phyloP scores from a whole-genome alignment of 2,888 invertebrate genomes.

The Tuta absoluta region DNA sequence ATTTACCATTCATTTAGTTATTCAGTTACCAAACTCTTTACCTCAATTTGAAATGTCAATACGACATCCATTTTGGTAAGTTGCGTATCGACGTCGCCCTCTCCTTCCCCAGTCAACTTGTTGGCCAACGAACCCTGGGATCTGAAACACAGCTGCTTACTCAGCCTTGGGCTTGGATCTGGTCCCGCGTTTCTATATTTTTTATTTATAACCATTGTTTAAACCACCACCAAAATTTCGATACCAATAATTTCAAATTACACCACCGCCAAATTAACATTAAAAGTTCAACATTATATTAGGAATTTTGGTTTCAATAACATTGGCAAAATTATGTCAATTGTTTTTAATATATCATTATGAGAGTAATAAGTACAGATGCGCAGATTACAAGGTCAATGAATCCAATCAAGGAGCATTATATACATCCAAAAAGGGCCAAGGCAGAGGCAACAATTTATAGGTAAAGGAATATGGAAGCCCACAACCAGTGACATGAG shows the following conservation, averaged over 20 bases:
- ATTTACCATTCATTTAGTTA: neutral
- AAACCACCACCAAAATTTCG: constrained; percentile 54
- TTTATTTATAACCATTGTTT: constrained; percentile 31
- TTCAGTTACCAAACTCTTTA: constrained; percentile 62
- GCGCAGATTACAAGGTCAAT: neutral
- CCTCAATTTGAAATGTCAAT: constrained; percentile 97
- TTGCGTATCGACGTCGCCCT: constrained; percentile 96
- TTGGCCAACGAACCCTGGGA: constrained; percentile 93
- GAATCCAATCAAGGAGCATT: constrained; percentile 2
- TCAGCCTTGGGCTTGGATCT: constrained; percentile 81
- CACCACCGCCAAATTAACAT: neutral
- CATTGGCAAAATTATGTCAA: neutral
- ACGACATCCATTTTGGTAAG: constrained; percentile 99
- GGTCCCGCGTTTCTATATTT: constrained; percentile 65
- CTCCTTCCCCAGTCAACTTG: constrained; percentile 96
- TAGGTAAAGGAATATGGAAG: constrained; percentile 24
- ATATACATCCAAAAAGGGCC: neutral
- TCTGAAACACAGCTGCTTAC: constrained; percentile 85
- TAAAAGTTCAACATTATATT: neutral
- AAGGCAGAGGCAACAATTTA: constrained; percentile 1
- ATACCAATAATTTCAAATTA: constrained; percentile 38
- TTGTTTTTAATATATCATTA: neutral
- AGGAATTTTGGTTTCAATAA: neutral
- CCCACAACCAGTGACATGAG: constrained; percentile 34
- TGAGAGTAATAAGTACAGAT: constrained; percentile 1